Evolutionary conservation across 2,797 vertebrate species (phyloP).

Genomic region (Trachops cirrhosus): DNA sequence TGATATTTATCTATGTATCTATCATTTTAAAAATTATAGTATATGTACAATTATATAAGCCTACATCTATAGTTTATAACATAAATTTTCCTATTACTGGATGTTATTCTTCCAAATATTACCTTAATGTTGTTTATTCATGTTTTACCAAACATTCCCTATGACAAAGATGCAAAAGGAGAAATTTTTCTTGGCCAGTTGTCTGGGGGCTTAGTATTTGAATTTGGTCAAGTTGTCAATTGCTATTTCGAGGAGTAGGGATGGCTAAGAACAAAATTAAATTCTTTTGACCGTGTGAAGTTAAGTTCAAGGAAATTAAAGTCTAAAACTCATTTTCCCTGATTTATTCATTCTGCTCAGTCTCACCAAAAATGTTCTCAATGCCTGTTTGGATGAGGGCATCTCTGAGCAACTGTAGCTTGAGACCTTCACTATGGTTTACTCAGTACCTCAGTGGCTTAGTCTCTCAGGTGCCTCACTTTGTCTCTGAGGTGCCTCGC

Average conservation of each 20-base stretch:
- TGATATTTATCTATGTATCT: background rate
- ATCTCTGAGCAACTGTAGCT: background rate
- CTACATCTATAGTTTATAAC: background rate
- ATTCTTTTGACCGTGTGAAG: background rate
- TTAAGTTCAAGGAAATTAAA: background rate
- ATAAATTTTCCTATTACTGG: background rate
- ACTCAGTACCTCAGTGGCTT: background rate
- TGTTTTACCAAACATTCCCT: background rate
- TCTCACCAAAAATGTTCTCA: background rate
- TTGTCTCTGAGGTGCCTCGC: background rate
- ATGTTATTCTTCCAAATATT: background rate
- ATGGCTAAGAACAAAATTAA: background rate
- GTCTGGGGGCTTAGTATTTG: background rate
- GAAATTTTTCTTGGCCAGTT: background rate
- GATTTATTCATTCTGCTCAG: background rate
- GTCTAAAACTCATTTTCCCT: background rate
- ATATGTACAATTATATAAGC: background rate
- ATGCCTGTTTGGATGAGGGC: background rate
- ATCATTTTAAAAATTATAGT: background rate
- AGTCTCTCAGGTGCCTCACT: background rate
- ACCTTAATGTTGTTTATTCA: background rate
- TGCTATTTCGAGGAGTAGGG: background rate
- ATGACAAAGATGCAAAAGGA: background rate
- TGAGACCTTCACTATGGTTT: background rate
- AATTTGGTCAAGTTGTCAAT: background rate